Evolutionary conservation across 2,113 vertebrate genomes (phyloP).

Genomic region (zebrafish (Danio rerio)): GRCz12tu NC_133185.1:30259501-30260000

Average conservation of each 20-base stretch:
- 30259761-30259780: constrained; percentile 93
- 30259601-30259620: no score
- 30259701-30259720: not conserved
- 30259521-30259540: no score
- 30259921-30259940: constrained; percentile 79
- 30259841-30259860: constrained; percentile 89
- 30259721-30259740: not conserved
- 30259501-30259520: no score
- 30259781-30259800: constrained; percentile 88
- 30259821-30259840: constrained; percentile 92
- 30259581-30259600: no score
- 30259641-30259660: no score
- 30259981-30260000: constrained; percentile 85
- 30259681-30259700: no score
- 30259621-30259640: no score
- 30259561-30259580: no score
- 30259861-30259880: constrained; percentile 98
- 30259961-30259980: constrained; percentile 75
- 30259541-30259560: no score
- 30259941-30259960: constrained; percentile 79
- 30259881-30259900: constrained; percentile 85
- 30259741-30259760: constrained; percentile 76
- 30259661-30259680: no score
- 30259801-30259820: constrained; percentile 95
- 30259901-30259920: constrained; percentile 73